Base-by-base conservation (phyloP, 1,140 invertebrate species). In the Choristoneura fumiferana region DNA sequence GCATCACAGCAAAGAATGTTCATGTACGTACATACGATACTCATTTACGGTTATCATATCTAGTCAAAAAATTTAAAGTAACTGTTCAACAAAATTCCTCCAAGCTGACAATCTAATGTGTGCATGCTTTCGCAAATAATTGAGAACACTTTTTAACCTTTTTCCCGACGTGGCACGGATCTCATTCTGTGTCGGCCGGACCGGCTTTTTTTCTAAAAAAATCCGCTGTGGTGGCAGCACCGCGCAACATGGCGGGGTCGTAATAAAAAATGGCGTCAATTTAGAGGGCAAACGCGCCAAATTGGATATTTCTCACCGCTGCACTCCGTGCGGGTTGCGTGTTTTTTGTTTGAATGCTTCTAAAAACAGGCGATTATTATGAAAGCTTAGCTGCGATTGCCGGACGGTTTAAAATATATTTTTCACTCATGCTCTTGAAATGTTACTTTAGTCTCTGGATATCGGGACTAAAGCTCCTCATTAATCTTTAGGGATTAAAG, bases 261-360 rank as follows among this genome's bases (percentile, higher is more conserved):
- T 63, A 68, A 73, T 84, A 77, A 84, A 76, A 84, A 78, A 86
- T 84, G 74, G 69, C 73, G 70, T 65, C 81, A 78, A 86, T 86
- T 86, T 86, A 73, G 67, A 65, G 76, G 76, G 75, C 65, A 81
- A 84, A 76, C 69, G 71, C 74, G 65, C 67, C 74, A 85, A 85
- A 85, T 85, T 85, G 82, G 77, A 77, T 76, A 78, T 84, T 81
- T 78, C 72, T 78, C 79, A 75, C 63, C 59, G 59, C 64, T 58
- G 62, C 65, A 62, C 76, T 67, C 61, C 65, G 64, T 67, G 56
- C 65, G 40, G 49, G 66, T 54, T 49, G 37, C 54, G 33, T 64
- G 62, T 67, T 71, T 71, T 63, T 64, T 68, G 36, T 49, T 52
- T 8, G 56, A 45, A 39, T 39, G 18, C 33, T 43, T 45, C 17